Base-by-base conservation (phyloP, 30 jellyfish, hydroid and myxozoan species). In the Aurelia sp. region DNA sequence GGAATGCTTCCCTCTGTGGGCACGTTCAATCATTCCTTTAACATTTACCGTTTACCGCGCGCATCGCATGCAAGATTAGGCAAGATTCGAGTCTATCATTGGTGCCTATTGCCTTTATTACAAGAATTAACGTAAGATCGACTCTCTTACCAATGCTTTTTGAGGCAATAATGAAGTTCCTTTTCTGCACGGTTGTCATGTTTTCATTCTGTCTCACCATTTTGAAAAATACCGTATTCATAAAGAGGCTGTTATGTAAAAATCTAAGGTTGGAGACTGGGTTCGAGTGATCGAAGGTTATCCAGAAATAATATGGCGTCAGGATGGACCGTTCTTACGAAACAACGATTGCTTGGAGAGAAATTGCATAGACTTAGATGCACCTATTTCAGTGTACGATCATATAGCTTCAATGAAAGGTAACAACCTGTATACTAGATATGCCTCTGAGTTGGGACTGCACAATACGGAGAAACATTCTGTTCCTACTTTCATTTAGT, bases 291-390 rank as follows among this genome's bases (percentile, higher is more conserved):
- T 38, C 9, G 50, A 38, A 38, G 50, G 50, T 38, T 48, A 78
- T 59, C 91, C 85, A 69, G 72, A 53, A 33, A 17, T 66, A 70
- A 82, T 69, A 82, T 82, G 91, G 91, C 91, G 91, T 69, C 85
- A 69, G 72, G 81, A 69, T 82, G 91, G 24, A 65, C 73, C 11
- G 30, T 21, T 24, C 22, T 72, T 19, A 17, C 20, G 69, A 72
- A 72, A 11, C 67, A 53, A 44, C 48, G 52, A 41, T 27, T 40
- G 27, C 35, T 19, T 63, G 74, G 27, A 13, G 74, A 41, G 19
- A 63, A 63, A 15, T 33, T 63, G 0, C 15, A 33, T 16, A 63
- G 33, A 19, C 13, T 63, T 33, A 16, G 74, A 63, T 63, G 27
- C 35, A 19, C 62, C 8, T n/a, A 50, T 11, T 76, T 8, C 22